These are phyloP conservation scores for Pongo abelii DNA, from an alignment of 2,113 vertebrate species.

Conservation along the genomic window DNA sequence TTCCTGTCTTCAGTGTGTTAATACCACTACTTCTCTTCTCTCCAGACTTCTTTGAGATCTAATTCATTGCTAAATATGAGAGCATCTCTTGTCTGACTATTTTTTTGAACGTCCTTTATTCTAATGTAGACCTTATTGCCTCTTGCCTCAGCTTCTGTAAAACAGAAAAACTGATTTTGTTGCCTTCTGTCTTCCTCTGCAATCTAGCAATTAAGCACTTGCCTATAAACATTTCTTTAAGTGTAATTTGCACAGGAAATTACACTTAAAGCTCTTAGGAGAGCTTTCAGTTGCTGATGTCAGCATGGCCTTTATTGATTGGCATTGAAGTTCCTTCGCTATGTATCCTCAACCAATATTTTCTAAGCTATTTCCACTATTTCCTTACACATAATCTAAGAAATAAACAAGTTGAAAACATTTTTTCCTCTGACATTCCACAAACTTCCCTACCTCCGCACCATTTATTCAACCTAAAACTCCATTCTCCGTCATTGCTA, in stretches of 20 bases:
- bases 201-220: not conserved
- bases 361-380: not conserved
- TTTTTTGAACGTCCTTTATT: not conserved
- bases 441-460: not conserved
- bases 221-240: not conserved
- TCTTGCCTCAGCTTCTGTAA: not conserved
- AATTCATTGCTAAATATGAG: not conserved
- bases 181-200: not conserved
- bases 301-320: not conserved
- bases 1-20: not conserved
- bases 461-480: not conserved
- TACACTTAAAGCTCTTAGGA: not conserved
- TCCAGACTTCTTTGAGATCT: not conserved
- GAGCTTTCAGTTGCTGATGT: not conserved
- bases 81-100: not conserved
- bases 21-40: not conserved
- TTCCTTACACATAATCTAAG: not conserved
- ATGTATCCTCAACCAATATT: not conserved
- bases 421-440: not conserved
- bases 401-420: not conserved
- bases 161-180: not conserved
- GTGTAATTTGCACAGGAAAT: not conserved
- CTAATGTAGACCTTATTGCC: not conserved
- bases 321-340: not conserved
- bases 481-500: not conserved